phyloP scores from a whole-genome alignment of 2,797 vertebrate species.

The Ibycter americanus region DNA sequence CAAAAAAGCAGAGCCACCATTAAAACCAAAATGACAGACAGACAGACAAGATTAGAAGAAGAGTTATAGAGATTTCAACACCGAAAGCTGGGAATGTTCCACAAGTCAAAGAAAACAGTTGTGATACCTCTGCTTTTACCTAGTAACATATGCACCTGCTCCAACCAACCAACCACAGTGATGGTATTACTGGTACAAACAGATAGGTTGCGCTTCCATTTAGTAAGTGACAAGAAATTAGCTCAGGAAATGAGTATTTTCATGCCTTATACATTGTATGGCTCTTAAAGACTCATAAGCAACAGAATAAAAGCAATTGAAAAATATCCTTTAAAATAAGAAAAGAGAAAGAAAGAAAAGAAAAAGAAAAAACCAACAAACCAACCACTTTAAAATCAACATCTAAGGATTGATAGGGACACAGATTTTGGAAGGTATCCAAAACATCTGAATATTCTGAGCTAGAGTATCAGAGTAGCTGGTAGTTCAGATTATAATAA shows the following conservation, averaged over 20 bases:
- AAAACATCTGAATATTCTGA: conserved; percentile 1
- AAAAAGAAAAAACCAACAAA: too few species aligned
- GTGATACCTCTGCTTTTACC: background rate
- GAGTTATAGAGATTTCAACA: background rate
- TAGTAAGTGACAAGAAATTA: conserved; percentile 1
- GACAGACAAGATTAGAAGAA: conserved; percentile 4
- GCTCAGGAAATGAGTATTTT: background rate
- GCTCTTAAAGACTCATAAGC: background rate
- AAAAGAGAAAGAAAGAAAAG: background rate
- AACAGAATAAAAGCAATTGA: background rate
- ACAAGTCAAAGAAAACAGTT: background rate
- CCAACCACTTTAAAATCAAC: background rate
- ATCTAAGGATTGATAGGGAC: background rate
- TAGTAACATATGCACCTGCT: background rate
- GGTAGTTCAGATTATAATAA: conserved; percentile 13
- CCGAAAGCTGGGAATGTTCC: background rate
- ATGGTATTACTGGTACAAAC: background rate
- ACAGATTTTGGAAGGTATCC: background rate
- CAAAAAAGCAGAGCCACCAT: background rate
- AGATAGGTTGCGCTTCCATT: background rate
- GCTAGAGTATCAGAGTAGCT: background rate
- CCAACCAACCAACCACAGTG: background rate
- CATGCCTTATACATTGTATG: background rate
- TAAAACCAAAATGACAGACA: background rate
- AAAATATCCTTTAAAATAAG: background rate